Evolutionary conservation across 2,888 invertebrate species (phyloP), one percentile per base, ranked within the genome.

Genomic region (Boloria selene): DNA sequence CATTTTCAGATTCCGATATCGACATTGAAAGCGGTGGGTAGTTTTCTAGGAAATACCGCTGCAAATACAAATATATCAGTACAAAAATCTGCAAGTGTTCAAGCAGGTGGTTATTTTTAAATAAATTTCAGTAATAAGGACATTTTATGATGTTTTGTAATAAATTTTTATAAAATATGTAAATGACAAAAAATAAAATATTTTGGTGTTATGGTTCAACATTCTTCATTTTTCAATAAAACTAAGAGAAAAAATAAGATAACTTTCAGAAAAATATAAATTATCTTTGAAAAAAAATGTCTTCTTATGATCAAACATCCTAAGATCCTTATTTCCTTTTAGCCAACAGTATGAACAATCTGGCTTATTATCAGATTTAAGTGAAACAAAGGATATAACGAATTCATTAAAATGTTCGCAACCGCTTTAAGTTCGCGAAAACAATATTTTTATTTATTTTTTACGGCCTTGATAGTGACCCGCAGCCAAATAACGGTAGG

Each of bases 1-100:
- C 63, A 45, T 75, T 89, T 91, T 49, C 88, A 95, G 95, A 95
- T 95, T 74, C 95, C 95, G 31, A 94, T 95, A 76, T 93, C 94
- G 16, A 93, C 95, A 4, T 79, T 95, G 68, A 92, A 88, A 75
- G 95, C 95, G 52, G 95, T 95, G 1, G 93, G 93, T 69, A 93
- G 92, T 75, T 87, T 95, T 63, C 83, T 95, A 14, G 93, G 91
- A 60, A 94, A 94, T 76, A 88, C 90, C 4, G 92, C 87, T 14
- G 83, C 77, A 50, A 83, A 80, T 61, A 91, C 92, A 18, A 87
- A 79, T 73, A 73, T 92, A 61, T 87, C 91, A 6, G 82, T 91
- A 10, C 85, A 91, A 76, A 91, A 91, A 72, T 77, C 90, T 3
- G 90, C 85, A 4, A 78, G 87, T 14, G 70, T 90, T n/a, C 81